phyloP scores from a whole-genome alignment of 2,888 invertebrate genomes.

The Copidosoma aretas region DNA sequence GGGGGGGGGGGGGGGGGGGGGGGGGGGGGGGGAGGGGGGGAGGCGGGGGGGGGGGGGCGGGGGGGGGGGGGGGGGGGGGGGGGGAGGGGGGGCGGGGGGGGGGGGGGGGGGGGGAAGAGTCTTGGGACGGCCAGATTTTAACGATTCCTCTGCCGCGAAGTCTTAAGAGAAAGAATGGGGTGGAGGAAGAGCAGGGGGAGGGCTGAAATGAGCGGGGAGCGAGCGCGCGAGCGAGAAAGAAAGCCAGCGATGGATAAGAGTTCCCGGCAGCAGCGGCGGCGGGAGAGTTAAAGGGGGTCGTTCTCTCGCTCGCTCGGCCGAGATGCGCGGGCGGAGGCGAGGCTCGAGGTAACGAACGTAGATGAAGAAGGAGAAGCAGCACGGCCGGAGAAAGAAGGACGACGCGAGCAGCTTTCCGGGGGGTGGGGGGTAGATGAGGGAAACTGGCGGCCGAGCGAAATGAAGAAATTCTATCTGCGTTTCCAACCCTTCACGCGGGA shows the following conservation, averaged over 20 bases:
- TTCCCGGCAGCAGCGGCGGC: constrained; percentile 37
- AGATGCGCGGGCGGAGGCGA: constrained; percentile 38
- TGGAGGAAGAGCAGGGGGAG: constrained; percentile 48
- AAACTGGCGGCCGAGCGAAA: constrained; percentile 61
- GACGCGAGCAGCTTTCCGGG: constrained; percentile 35
- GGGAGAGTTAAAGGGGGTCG: constrained; percentile 33
- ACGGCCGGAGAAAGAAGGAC: not conserved
- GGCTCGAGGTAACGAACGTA: constrained; percentile 32
- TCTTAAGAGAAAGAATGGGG: constrained; percentile 46
- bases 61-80: constrained; percentile 18
- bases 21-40: not conserved
- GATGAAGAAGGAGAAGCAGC: no score
- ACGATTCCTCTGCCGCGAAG: constrained; percentile 62
- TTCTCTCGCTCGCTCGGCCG: constrained; percentile 15
- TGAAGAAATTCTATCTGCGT: constrained; percentile 71
- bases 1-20: not conserved
- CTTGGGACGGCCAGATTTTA: constrained; percentile 62
- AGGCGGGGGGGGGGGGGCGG: not conserved
- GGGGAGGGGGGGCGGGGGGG: constrained; percentile 12
- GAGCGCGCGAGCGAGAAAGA: constrained; percentile 31
- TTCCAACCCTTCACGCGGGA: constrained; percentile 64
- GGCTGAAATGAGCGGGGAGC: constrained; percentile 39
- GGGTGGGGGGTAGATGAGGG: constrained; percentile 45
- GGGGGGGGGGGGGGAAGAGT: constrained; percentile 20
- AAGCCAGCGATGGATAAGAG: constrained; percentile 30